Base-by-base conservation (phyloP, 1,140 invertebrate genomes). In the Anadara kagoshimensis region DNA sequence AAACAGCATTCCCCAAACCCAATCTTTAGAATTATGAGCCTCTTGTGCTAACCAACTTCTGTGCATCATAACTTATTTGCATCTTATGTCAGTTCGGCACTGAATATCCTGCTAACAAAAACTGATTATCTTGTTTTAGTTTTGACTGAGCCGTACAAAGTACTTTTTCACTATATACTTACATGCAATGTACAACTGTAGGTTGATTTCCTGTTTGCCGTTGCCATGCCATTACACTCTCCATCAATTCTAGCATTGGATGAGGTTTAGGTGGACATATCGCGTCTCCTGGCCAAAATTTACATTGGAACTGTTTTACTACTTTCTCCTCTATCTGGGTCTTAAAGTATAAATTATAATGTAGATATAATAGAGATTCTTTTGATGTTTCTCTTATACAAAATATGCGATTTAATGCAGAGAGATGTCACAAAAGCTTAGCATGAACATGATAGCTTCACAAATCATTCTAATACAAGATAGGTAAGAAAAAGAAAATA, bases 241-340 rank as follows among this genome's bases (percentile, higher is more conserved):
- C 36, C 16, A 67, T 54, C 49, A 67, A 41, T 49, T 67, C 29
- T 29, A 67, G 36, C 49, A 67, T 41, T n/a, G 49, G 64, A 7
- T 43, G 24, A 18, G 64, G 26, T 11, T 36, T 26, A 11, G 41
- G 47, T 26, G 64, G 64, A 5, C 14, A 22, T 20, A 43, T 29
- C 5, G 49, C 53, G 41, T 67, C 49, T 22, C 54, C 64, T 5
- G 49, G 44, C 64, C 64, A 67, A 41, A 43, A 67, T 20, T 56
- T 54, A 20, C 64, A 67, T 18, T 56, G 64, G 51, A 67, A 67
- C 51, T 67, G 64, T 56, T 67, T 67, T 36, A 67, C 51, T 41
- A 67, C 20, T n/a, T 29, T 54, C 20, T 56, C 49, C 11, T 67
- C 64, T n/a, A 43, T 49, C 5, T n/a, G n/a, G n/a, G 29, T 49